Base-by-base conservation (phyloP, 2,888 invertebrate species). In the Gymnosoma rotundatum region DNA sequence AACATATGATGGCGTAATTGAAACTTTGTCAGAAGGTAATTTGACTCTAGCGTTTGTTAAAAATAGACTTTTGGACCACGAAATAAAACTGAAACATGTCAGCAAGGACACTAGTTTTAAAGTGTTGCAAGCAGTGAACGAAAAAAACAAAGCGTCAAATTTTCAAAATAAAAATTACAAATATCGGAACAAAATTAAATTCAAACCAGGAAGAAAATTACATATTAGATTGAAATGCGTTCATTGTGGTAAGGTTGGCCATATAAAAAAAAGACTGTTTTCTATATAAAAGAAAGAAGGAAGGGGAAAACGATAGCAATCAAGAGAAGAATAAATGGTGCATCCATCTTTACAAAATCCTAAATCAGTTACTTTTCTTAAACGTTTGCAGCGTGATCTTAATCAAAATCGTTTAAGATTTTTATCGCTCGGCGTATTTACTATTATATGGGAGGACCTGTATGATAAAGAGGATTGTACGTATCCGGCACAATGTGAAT, bases 391-490 rank as follows among this genome's bases (percentile, higher is more conserved):
- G 87, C 93, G 93, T 56, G 94, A 94, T 89, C 94, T 95, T 72
- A 97, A 97, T 90, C 93, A 95, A 88, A 95, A 95, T 18, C 92
- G 94, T 38, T 91, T 98, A 14, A 94, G 96, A 67, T 93, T 95
- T 84, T 91, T 94, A 50, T 96, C 94, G 89, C 93, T 98, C 16
- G 96, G 97, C 4, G 88, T 98, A 61, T 92, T 95, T 78, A 97
- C 97, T 0, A 89, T 98, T 0, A 94, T 98, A 88, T 98, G 97
- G 95, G 92, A 95, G 0, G 95, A 96, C 87, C 94, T 96, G 86
- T 94, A 95, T 86, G 95, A 95, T 89, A 92, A 94, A 48, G 93
- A 93, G 0, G 95, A 96, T 88, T 95, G 95, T 79, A 92, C 95
- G 18, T 98, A 96, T 91, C 95, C 95, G 91, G 94, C 96, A 0